A percentile compares a stretch with the other conserved stretches of the same genome.
These are phyloP conservation scores for Mormyrus iriodes DNA, from an alignment of 2,113 vertebrate genomes.

Conservation along the genomic window DNA sequence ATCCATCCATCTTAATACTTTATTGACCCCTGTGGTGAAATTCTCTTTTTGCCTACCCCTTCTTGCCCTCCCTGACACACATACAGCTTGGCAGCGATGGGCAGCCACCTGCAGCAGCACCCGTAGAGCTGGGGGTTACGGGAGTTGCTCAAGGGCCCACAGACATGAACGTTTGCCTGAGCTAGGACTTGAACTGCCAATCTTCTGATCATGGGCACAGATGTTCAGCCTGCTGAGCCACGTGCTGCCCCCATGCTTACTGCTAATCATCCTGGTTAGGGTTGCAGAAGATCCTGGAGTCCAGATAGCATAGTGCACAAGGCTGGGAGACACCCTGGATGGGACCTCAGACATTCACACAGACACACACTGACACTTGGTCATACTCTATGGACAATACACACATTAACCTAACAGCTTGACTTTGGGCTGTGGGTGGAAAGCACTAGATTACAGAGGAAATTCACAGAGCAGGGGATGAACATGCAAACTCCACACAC, in stretches of 20 bases:
- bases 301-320: background rate
- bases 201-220: background rate
- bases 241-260: background rate
- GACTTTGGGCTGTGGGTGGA: background rate
- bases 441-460: background rate
- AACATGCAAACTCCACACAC: background rate
- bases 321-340: background rate
- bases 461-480: background rate
- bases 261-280: background rate
- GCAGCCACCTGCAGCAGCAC: background rate
- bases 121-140: background rate
- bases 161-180: background rate
- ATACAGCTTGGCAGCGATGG: no score
- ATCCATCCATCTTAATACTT: no score
- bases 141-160: background rate
- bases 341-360: background rate
- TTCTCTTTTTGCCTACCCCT: no score
- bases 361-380: background rate
- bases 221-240: background rate
- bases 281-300: background rate
- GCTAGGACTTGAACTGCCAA: background rate
- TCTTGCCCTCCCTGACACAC: no score
- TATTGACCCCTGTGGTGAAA: no score
- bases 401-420: background rate
- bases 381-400: background rate